phyloP scores from a whole-genome alignment of 1,140 invertebrate genomes.

The Orchesella cincta region DNA sequence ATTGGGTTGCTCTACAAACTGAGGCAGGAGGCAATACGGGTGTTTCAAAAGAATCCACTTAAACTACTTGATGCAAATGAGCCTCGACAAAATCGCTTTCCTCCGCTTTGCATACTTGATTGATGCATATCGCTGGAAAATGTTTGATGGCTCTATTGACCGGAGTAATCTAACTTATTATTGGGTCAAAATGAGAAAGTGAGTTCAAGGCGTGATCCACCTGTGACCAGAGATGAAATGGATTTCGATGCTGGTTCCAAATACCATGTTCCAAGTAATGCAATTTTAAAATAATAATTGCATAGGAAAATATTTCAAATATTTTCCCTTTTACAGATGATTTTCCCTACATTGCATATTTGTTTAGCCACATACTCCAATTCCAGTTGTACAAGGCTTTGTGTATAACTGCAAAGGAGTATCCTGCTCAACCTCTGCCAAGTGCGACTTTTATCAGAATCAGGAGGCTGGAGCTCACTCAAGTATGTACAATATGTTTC shows the following conservation, averaged over 20 bases:
- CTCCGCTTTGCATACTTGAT: conserved; percentile 79
- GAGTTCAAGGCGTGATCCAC: conserved; percentile 81
- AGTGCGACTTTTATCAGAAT: conserved; percentile 71
- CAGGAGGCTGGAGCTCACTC: conserved; percentile 45
- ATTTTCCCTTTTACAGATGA: neutral
- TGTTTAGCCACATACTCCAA: conserved; percentile 62
- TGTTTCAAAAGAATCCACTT: conserved; percentile 51
- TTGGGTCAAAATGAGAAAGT: conserved; percentile 81
- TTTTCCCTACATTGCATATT: conserved; percentile 58
- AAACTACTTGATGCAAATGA: conserved; percentile 66
- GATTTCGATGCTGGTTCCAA: conserved; percentile 90
- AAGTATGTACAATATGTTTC: too few relatives aligned
- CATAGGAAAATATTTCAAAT: neutral
- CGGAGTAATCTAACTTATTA: conserved; percentile 83
- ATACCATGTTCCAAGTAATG: conserved; percentile 57
- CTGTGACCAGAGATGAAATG: conserved; percentile 76
- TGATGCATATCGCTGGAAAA: conserved; percentile 82
- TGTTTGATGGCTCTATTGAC: conserved; percentile 74
- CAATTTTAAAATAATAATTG: too few relatives aligned
- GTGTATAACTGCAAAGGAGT: conserved; percentile 63
- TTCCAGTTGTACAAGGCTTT: conserved; percentile 69
- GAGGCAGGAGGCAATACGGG: too few relatives aligned
- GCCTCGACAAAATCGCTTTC: conserved; percentile 63
- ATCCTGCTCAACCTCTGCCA: conserved; percentile 55
- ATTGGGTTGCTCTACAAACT: conserved; percentile 74